Conservation (phyloP, 2,113 vertebrate genomes). For the Python bivittatus region DNA sequence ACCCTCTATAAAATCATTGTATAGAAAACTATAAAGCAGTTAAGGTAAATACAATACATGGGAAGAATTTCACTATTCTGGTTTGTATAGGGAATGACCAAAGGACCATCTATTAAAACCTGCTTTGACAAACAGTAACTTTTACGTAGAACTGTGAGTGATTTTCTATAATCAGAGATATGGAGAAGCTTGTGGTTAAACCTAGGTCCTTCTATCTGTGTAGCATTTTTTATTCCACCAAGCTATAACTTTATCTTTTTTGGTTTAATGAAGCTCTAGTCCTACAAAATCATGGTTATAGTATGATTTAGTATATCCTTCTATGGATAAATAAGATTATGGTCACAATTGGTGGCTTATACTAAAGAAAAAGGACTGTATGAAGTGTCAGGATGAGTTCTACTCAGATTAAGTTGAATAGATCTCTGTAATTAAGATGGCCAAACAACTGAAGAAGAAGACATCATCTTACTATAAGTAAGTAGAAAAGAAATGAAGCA, state of each 20-base stretch:
- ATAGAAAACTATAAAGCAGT: background rate
- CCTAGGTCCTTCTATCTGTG: background rate
- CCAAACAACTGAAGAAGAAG: background rate
- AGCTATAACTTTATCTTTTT: background rate
- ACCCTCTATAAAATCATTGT: background rate
- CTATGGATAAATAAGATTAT: background rate
- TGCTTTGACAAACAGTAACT: background rate
- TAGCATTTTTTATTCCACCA: background rate
- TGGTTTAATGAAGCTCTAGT: background rate
- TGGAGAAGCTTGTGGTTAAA: background rate
- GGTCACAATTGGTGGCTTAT: background rate
- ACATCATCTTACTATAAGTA: background rate
- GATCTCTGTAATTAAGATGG: background rate
- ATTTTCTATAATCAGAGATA: background rate
- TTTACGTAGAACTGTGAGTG: too few species aligned
- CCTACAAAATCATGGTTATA: background rate
- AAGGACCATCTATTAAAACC: background rate
- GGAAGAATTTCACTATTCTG: background rate
- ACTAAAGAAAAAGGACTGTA: background rate
- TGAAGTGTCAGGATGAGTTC: background rate
- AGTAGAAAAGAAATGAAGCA: background rate
- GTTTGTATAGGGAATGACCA: background rate
- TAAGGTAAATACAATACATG: background rate
- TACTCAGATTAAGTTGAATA: background rate
- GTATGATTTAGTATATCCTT: background rate